Percentiles rank a stretch among this genome's conserved stretches.
Conservation (phyloP, 2,797 vertebrate genomes). For the Hypotaenidia philippensis region DNA sequence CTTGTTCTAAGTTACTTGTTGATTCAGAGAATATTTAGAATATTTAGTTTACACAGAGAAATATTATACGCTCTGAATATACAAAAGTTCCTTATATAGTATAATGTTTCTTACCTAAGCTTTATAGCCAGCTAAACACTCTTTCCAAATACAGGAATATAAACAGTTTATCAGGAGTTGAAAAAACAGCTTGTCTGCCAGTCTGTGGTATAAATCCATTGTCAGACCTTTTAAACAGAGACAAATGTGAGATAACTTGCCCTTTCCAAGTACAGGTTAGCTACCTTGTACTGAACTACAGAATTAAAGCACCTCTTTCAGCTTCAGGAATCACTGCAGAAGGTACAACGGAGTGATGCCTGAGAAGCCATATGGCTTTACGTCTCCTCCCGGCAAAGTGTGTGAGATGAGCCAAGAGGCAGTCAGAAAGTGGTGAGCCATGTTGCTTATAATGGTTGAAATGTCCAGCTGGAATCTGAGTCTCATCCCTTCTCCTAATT, state of each 20-base stretch:
- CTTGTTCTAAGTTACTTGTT: neutral
- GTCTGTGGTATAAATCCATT: neutral
- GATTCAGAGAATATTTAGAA: neutral
- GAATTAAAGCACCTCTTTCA: neutral
- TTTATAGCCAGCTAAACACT: neutral
- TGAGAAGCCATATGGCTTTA: constrained; percentile 31
- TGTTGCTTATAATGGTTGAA: neutral
- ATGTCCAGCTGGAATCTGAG: constrained; percentile 39
- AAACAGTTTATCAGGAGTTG: neutral
- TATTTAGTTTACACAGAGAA: neutral
- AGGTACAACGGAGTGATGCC: neutral
- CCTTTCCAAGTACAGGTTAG: neutral
- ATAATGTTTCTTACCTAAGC: neutral
- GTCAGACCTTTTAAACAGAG: neutral
- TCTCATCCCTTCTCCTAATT: neutral
- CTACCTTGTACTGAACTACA: neutral
- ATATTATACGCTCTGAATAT: neutral
- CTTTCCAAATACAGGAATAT: neutral
- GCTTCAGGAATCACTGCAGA: neutral
- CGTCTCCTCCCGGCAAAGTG: neutral
- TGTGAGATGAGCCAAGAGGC: neutral
- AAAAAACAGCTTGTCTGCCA: neutral
- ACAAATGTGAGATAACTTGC: neutral
- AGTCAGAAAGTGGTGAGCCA: neutral
- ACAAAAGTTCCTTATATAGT: neutral